A percentile compares a stretch with the other conserved stretches of the same genome.
Conservation (phyloP, 2,888 invertebrate species). For the Acanthopleura granulata region DNA sequence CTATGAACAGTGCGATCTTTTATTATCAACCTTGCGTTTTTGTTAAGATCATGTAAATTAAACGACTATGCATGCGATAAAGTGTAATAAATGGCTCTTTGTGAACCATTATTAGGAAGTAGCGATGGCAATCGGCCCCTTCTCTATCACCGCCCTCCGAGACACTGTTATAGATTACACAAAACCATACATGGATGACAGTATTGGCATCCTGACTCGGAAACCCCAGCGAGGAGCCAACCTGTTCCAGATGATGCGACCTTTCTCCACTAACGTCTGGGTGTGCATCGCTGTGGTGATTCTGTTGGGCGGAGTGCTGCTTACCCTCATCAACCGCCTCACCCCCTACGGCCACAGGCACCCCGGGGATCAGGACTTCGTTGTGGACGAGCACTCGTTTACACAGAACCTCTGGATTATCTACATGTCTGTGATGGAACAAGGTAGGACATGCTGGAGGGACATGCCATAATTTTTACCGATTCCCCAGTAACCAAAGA, state of each 20-base stretch:
- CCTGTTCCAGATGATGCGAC: constrained; percentile 26
- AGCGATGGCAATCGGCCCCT: constrained; percentile 33
- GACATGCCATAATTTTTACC: too few relatives aligned
- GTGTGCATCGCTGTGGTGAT: constrained; percentile 21
- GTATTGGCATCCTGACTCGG: constrained; percentile 27
- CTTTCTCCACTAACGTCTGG: constrained; percentile 31
- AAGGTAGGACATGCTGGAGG: constrained; percentile 25
- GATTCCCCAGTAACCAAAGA: too few relatives aligned
- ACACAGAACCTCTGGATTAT: constrained; percentile 30
- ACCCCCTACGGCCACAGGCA: constrained; percentile 20
- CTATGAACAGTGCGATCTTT: too few relatives aligned
- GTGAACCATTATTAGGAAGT: constrained; percentile 25
- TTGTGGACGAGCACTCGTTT: constrained; percentile 23
- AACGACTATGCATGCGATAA: too few relatives aligned
- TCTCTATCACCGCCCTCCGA: constrained; percentile 33
- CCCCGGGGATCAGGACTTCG: neutral
- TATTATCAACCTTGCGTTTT: too few relatives aligned
- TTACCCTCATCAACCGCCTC: constrained; percentile 20
- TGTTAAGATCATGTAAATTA: too few relatives aligned
- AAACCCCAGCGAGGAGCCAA: constrained; percentile 25
- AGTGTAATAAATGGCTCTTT: too few relatives aligned
- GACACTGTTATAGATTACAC: constrained; percentile 31
- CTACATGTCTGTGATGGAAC: constrained; percentile 25
- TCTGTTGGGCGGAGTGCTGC: constrained; percentile 24
- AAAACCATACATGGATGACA: constrained; percentile 33